Evolutionary conservation across 2,113 vertebrate species (phyloP), one percentile per base, ranked within the genome.

Genomic region (Oxyura jamaicensis): DNA sequence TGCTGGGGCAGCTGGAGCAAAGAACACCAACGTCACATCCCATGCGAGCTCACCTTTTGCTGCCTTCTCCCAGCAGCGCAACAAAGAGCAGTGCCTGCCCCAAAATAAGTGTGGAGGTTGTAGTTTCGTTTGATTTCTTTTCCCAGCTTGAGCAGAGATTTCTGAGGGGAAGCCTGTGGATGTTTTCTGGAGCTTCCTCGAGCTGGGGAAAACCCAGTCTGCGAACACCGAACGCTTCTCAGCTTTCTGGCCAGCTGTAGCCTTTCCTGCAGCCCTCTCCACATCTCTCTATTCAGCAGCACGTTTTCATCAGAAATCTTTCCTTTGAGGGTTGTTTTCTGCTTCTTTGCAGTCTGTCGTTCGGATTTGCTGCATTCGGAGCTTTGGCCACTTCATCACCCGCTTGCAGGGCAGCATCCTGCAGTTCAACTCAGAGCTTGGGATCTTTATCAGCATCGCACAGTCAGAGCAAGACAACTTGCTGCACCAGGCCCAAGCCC

Each of bases 371-470:
- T 99, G 98, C 96, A 99, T 99, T 50, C 99, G 99, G 68, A 99
- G 99, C 97, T 99, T 99, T 8, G 99, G 99, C 42, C 99, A 99
- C 97, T 99, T 99, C 90, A 98, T 99, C 2, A 98, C 98, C 28
- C 98, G 96, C 95, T 90, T 99, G 96, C 99, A 99, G 89, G 99
- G 99, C 97, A 99, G 99, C 97, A 98, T 99, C 94, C 98, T 99
- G 85, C 99, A 99, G 96, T 99, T 99, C 98, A 99, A 98, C 96
- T 96, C 99, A 0, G 99, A 99, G 96, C 99, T 99, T 0, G 99
- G 99, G 21, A 99, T 99, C 97, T 99, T 99, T 96, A 99, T 99
- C 97, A 99, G 99, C 97, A 98, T 98, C 19, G 98, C 98, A 52
- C 99, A 99, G 95, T 97, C 98, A 0, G 98, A 99, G 78, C 98